These are phyloP conservation scores for Oconnorella tubifera DNA, from an alignment of 2,888 invertebrate species.

Conservation along the genomic window DNA sequence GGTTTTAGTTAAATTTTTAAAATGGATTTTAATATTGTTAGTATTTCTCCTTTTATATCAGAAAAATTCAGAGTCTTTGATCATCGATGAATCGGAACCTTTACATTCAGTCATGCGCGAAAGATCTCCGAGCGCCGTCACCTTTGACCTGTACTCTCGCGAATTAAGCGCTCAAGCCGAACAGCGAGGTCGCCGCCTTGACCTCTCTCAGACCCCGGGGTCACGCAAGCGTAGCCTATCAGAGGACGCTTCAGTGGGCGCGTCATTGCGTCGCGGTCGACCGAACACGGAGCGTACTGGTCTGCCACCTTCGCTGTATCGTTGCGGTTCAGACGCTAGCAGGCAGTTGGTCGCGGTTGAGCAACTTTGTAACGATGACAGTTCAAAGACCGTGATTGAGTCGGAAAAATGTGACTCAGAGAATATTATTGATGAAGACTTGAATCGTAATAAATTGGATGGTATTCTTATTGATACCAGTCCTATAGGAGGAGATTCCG, in stretches of 20 bases:
- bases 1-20: too few species aligned
- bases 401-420: not conserved
- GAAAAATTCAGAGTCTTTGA: too few species aligned
- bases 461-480: not conserved
- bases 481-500: not conserved
- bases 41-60: too few species aligned
- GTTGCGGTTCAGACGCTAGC: not conserved
- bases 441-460: not conserved
- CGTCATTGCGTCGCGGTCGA: constrained; percentile 36
- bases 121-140: too few species aligned
- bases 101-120: too few species aligned
- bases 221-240: not conserved
- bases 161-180: too few species aligned
- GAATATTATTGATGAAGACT: not conserved
- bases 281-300: constrained; percentile 47
- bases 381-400: not conserved
- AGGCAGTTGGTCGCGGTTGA: not conserved
- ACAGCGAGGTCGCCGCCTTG: too few species aligned
- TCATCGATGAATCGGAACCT: too few species aligned
- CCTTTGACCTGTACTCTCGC: too few species aligned
- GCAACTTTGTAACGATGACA: not conserved
- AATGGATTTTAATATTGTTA: too few species aligned
- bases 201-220: too few species aligned
- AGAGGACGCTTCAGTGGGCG: not conserved
- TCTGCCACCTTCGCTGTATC: constrained; percentile 27